Percentiles rank a stretch among this genome's conserved stretches.
Evolutionary conservation across 2,888 invertebrate genomes (phyloP).

Genomic region (Lasioglossum figueresi): DNA sequence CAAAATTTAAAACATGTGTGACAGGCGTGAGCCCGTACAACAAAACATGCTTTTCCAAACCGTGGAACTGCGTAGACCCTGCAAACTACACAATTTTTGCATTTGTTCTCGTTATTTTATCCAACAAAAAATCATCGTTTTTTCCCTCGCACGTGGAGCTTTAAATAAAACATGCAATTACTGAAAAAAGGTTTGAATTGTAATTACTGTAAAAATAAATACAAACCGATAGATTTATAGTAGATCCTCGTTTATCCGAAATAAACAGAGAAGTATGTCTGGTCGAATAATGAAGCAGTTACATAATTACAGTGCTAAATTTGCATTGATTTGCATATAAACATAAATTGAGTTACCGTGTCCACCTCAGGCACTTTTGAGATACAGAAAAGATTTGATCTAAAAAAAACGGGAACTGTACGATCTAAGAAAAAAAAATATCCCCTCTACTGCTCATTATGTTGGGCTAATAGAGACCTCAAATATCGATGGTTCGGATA

Average conservation of each 20-base stretch:
- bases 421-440: too few relatives aligned
- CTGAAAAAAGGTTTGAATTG: background rate
- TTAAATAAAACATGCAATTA: background rate
- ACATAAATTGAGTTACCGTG: too few relatives aligned
- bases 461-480: background rate
- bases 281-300: too few relatives aligned
- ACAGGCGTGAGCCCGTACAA: background rate
- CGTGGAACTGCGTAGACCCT: background rate
- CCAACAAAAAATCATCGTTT: background rate
- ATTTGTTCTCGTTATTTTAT: slow-evolving; percentile 1
- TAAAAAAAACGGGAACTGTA: too few relatives aligned
- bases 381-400: too few relatives aligned
- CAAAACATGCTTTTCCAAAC: background rate
- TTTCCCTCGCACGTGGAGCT: background rate
- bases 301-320: too few relatives aligned
- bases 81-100: background rate
- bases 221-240: background rate
- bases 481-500: background rate
- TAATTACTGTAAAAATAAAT: background rate
- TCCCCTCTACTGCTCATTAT: too few relatives aligned
- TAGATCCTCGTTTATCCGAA: too few relatives aligned
- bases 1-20: background rate
- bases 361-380: too few relatives aligned
- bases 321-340: too few relatives aligned
- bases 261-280: too few relatives aligned